Base-by-base conservation (phyloP, 2,113 vertebrate species). In the Choloepus hoffmanni region DNA sequence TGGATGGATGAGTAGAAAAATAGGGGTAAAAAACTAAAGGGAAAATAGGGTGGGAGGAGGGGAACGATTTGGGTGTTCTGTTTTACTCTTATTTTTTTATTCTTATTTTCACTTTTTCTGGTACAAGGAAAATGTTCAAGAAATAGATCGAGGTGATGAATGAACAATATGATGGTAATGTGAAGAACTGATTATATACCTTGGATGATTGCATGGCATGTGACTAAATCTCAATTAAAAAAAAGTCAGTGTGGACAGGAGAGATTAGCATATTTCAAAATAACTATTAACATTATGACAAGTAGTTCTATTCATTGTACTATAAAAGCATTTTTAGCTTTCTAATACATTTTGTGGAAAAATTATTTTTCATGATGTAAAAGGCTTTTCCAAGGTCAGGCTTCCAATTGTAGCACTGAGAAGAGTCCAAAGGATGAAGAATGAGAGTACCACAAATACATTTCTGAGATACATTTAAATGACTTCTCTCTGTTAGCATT, bases 191-290 rank as follows among this genome's bases (percentile, higher is more conserved):
- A 36, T 36, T 36, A 36, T 36, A 36, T 36, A 36, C 36, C 36
- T 36, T 36, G 36, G 36, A 36, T 36, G 36, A 36, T 2, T 36
- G 36, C 36, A 36, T 36, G 36, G 36, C 36, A 2, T 36, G 36
- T 36, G 36, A 36, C 36, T 36, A 36, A 36, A 36, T 36, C 36
- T 36, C 36, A 36, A 36, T 36, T 36, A 36, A 36, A 50, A 9
- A 50, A 50, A 11, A 58, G 77, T 18, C 2, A 50, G 43, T 85
- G 5, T n/a, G 36, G 3, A 4, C 23, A 84, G 1, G 21, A 79
- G 0, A 94, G 28, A 11, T 58, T 84, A 84, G 21, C 0, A 11
- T 70, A 74, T 81, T 87, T 95, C 36, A 92, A 94, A 74, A 70
- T 76, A 81, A 36, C 19, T 92, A 11, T 65, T 77, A 55, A 30